Evolutionary conservation across 2,888 invertebrate species (phyloP).

Genomic region (Altica lythri): DNA sequence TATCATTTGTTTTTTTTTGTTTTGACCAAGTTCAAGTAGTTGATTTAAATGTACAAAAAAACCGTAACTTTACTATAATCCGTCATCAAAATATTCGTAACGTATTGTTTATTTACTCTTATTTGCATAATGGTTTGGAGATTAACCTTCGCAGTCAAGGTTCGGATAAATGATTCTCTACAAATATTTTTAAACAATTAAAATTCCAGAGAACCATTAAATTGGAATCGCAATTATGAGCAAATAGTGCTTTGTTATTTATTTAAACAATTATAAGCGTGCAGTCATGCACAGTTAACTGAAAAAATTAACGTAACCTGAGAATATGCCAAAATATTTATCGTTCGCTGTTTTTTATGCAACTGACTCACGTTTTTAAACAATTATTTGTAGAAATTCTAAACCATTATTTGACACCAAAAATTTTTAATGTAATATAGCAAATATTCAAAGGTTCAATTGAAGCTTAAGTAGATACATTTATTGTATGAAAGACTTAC

Average conservation of each 20-base stretch:
- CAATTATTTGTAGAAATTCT: no score
- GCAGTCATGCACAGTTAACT: constrained; percentile 5
- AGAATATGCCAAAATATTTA: constrained; percentile 2
- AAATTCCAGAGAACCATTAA: constrained; percentile 23
- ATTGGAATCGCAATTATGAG: constrained; percentile 13
- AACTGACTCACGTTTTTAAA: no score
- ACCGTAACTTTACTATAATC: no score
- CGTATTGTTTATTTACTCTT: constrained; percentile 11
- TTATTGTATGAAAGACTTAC: no score
- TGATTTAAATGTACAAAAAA: no score
- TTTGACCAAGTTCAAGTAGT: no score
- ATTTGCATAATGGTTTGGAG: constrained; percentile 23
- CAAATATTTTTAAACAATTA: constrained; percentile 22
- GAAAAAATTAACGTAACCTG: neutral
- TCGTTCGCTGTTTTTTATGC: no score
- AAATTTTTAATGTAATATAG: no score
- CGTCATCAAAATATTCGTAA: constrained; percentile 9
- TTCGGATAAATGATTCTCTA: constrained; percentile 20
- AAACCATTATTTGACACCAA: no score
- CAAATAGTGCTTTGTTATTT: constrained; percentile 15
- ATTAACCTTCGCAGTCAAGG: constrained; percentile 21
- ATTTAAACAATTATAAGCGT: constrained; percentile 12
- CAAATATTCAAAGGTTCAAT: no score
- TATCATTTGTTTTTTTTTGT: no score
- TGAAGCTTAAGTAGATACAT: no score